Base-by-base conservation (phyloP, 2,888 invertebrate genomes). In the Cantharis nigra region DNA sequence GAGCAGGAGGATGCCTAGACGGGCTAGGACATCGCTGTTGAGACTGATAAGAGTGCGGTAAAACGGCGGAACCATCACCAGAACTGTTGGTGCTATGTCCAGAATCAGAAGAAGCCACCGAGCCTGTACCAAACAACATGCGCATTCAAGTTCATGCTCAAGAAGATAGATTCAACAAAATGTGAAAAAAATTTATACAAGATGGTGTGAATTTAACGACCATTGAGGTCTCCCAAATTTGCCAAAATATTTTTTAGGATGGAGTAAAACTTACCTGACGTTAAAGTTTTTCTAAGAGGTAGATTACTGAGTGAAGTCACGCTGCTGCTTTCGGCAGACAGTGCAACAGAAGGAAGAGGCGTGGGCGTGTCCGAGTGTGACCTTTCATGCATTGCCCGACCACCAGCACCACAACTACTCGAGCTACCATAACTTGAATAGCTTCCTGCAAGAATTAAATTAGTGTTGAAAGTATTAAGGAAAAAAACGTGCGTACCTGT, bases 301-400 rank as follows among this genome's bases (percentile, higher is more conserved):
- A 97, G 91, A 90, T 96, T 97, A 86, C 96, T 96, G 84, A 97
- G 92, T 79, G 97, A 97, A 74, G 97, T 96, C 80, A 98, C 97
- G 88, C 97, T 97, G 88, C 97, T 97, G 89, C 97, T 97, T 89
- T 98, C 98, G 33, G 96, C 96, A 75, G 96, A 97, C 77, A 98
- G 91, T 88, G 97, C 96, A 72, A 98, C 97, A 11, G 95, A 94
- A 71, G 95, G 95, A 83, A 96, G 90, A 72, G 95, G 94, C 71
- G 95, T 94, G 18, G 95, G 96, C 70, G 96, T 96, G 88, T 97
- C 97, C 26, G 96, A 96, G 89, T 97, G 96, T 30, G 96, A 96
- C 80, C 97, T 91, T 88, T 97, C 97, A 87, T 97, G 97, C 87
- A 95, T 94, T 69, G 94, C 90, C 70, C 93, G 90, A 49, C 89